phyloP scores from a whole-genome alignment of 92 coral and sea anemone species.

The Desmophyllum pertusum region DNA sequence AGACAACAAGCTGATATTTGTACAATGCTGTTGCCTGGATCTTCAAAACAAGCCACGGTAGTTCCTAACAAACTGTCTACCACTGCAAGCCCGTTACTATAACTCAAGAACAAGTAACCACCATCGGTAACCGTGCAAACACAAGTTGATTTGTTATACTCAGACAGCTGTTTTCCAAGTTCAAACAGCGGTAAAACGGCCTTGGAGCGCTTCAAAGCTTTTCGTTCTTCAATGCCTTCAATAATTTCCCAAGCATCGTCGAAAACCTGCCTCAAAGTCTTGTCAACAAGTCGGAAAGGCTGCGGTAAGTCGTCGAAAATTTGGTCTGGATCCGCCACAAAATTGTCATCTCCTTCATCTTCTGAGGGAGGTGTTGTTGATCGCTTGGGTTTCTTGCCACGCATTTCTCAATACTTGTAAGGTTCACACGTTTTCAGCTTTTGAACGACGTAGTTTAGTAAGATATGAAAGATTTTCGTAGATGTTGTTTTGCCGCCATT shows the following conservation, averaged over 20 bases:
- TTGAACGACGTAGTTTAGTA: not conserved
- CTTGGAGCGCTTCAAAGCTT: constrained; percentile 71
- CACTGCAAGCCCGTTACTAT: constrained; percentile 63
- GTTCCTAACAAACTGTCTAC: constrained; percentile 75
- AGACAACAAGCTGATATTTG: constrained; percentile 72
- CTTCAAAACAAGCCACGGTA: constrained; percentile 75
- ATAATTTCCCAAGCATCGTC: constrained; percentile 91
- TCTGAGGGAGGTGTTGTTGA: constrained; percentile 71
- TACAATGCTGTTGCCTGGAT: constrained; percentile 53
- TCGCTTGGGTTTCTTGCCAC: constrained; percentile 58
- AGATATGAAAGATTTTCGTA: not conserved
- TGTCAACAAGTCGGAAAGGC: constrained; percentile 93
- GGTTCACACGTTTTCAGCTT: not conserved
- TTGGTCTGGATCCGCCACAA: constrained; percentile 88
- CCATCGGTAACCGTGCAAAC: constrained; percentile 65
- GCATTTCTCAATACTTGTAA: constrained; percentile 46
- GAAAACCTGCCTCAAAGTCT: constrained; percentile 73
- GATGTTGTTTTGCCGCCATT: constrained; percentile 87
- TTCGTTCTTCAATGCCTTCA: constrained; percentile 73
- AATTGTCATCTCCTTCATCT: constrained; percentile 75
- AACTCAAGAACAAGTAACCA: constrained; percentile 63
- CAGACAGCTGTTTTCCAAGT: constrained; percentile 73
- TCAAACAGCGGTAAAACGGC: constrained; percentile 81
- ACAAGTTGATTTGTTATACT: constrained; percentile 55
- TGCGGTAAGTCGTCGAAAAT: constrained; percentile 94